Evolutionary conservation across 2,888 invertebrate species (phyloP).

Genomic region (Tetheella fluctuosa): DNA sequence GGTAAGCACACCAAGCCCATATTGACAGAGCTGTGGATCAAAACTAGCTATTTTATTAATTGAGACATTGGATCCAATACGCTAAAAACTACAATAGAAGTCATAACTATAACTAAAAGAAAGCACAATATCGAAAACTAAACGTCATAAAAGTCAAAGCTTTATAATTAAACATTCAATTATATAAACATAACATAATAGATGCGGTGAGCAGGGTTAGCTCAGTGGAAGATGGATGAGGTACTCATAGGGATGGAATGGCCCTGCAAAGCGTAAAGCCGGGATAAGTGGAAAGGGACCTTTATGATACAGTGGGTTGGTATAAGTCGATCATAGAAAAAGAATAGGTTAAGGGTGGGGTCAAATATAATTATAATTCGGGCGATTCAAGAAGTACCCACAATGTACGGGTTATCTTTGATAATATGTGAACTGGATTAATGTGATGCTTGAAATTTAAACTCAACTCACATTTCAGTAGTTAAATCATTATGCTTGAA

Average conservation of each 20-base stretch:
- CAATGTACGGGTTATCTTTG: too few species aligned
- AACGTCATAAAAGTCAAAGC: not conserved
- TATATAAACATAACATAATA: not conserved
- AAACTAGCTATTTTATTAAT: too few species aligned
- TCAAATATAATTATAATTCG: not conserved
- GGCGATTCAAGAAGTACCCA: too few species aligned
- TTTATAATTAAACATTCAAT: slow-evolving; percentile 2
- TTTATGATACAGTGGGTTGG: not conserved
- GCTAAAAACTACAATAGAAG: too few species aligned
- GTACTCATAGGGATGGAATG: not conserved
- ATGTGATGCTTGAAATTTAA: too few species aligned
- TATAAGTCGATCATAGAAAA: not conserved
- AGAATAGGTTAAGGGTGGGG: not conserved
- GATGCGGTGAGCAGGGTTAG: not conserved
- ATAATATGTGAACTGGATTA: too few species aligned
- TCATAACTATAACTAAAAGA: not conserved
- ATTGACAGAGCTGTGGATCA: too few species aligned
- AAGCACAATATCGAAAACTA: not conserved
- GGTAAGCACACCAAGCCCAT: too few species aligned
- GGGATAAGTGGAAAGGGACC: slow-evolving; percentile 5
- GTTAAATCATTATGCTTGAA: too few species aligned
- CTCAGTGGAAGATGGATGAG: slow-evolving; percentile 8
- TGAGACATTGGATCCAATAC: too few species aligned
- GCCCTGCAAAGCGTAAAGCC: slow-evolving; percentile 4
- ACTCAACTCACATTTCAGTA: too few species aligned